Evolutionary conservation across 2,888 invertebrate genomes (phyloP).

Genomic region (Syritta pipiens): DNA sequence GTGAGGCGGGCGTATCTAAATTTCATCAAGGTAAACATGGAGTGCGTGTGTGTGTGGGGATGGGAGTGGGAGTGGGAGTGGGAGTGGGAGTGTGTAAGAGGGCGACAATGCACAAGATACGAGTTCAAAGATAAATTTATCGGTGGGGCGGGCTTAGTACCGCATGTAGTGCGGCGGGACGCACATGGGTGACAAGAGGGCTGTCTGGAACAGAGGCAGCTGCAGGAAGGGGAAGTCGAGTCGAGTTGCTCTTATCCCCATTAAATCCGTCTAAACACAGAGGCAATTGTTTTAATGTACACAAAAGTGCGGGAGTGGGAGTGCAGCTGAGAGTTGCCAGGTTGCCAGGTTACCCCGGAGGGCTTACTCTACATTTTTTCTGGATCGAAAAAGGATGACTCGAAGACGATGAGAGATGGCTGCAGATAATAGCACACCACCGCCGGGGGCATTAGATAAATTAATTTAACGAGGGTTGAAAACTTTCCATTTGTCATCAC

Average conservation of each 20-base stretch:
- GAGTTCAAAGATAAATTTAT: slow-evolving; percentile 57
- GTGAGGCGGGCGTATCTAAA: slow-evolving; percentile 46
- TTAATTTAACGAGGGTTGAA: slow-evolving; percentile 68
- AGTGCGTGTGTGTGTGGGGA: slow-evolving; percentile 15
- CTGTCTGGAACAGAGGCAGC: slow-evolving; percentile 15
- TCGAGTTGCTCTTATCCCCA: slow-evolving; percentile 43
- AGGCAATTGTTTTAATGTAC: slow-evolving; percentile 76
- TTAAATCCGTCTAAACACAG: slow-evolving; percentile 78
- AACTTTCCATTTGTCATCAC: slow-evolving; percentile 63
- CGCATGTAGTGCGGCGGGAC: slow-evolving; percentile 35
- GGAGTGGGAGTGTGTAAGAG: slow-evolving; percentile 14
- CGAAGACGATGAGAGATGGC: slow-evolving; percentile 18
- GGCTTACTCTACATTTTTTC: slow-evolving; percentile 28
- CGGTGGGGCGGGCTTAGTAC: slow-evolving; percentile 16
- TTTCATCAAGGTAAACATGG: slow-evolving; percentile 59
- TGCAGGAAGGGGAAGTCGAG: slow-evolving; percentile 4
- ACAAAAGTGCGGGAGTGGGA: slow-evolving; percentile 26
- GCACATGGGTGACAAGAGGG: not conserved
- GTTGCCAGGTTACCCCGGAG: slow-evolving; percentile 52
- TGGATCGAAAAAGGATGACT: slow-evolving; percentile 19
- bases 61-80: too few relatives aligned
- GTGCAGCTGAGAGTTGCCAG: slow-evolving; percentile 22
- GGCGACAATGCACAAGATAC: slow-evolving; percentile 61
- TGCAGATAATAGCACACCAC: slow-evolving; percentile 31
- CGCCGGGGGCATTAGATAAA: slow-evolving; percentile 64